Evolutionary conservation across 2,113 vertebrate species (phyloP).

Genomic region (Mesembrinibis cayennensis): DNA sequence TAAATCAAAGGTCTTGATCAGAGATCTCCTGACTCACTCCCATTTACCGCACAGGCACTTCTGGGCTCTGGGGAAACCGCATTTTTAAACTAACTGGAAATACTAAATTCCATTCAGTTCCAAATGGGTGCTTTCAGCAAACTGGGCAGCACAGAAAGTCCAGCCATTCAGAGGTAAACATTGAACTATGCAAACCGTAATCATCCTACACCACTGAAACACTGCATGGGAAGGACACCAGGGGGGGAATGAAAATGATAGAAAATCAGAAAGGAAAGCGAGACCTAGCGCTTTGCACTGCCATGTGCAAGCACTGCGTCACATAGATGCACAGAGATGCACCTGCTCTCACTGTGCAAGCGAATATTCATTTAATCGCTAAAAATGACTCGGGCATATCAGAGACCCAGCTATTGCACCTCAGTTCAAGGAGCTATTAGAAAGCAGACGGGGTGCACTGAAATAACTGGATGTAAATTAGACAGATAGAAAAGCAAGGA

Average conservation of each 20-base stretch:
- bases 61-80: background rate
- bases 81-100: background rate
- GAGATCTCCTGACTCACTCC: background rate
- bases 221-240: background rate
- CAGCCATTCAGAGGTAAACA: background rate
- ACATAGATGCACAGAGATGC: background rate
- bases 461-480: background rate
- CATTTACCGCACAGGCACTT: background rate
- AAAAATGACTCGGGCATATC: background rate
- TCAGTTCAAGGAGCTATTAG: background rate
- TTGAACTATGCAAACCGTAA: rapidly evolving
- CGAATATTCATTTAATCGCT: background rate
- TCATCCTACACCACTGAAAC: background rate
- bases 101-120: background rate
- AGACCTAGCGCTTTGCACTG: background rate
- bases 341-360: background rate
- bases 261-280: background rate
- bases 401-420: background rate
- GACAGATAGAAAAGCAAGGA: background rate
- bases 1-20: background rate
- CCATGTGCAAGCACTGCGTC: rapidly evolving
- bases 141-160: background rate
- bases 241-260: rapidly evolving
- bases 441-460: background rate
- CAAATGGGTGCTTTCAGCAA: background rate